Evolutionary conservation across 2,888 invertebrate species (phyloP).

Genomic region (Synergus gifuensis): DNA sequence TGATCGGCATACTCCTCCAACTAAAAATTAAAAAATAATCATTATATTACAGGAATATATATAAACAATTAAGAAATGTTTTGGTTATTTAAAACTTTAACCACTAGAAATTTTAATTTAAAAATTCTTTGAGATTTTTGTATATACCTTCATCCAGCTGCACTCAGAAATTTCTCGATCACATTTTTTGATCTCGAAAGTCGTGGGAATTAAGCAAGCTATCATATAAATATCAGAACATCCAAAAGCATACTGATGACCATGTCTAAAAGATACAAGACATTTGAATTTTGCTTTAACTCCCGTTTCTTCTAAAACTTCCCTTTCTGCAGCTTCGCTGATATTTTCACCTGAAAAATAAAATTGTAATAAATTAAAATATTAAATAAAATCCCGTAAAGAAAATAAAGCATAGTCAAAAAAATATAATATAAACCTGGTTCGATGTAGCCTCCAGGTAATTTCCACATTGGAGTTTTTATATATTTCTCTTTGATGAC

Average conservation of each 20-base stretch:
- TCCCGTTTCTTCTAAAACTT: conserved; percentile 95
- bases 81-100: no score
- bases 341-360: conserved; percentile 87
- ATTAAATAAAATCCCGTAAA: not conserved
- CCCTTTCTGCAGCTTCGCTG: conserved; percentile 88
- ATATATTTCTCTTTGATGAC: conserved; percentile 88
- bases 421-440: conserved; percentile 80
- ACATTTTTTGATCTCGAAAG: conserved; percentile 83
- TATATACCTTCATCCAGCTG: conserved; percentile 87
- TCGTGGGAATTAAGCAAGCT: conserved; percentile 84
- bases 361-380: not conserved
- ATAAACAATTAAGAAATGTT: no score
- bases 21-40: conserved; percentile 61
- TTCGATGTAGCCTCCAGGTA: conserved; percentile 95
- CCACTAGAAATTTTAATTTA: not conserved
- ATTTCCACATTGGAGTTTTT: conserved; percentile 83
- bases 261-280: conserved; percentile 88
- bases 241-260: conserved; percentile 86
- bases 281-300: conserved; percentile 87
- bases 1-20: conserved; percentile 84
- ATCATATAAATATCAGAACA: conserved; percentile 94
- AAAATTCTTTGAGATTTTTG: not conserved
- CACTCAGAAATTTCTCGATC: conserved; percentile 88
- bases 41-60: no score
- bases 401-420: not conserved